These are phyloP conservation scores for Ceramica pisi DNA, from an alignment of 2,888 invertebrate genomes.

Conservation along the genomic window DNA sequence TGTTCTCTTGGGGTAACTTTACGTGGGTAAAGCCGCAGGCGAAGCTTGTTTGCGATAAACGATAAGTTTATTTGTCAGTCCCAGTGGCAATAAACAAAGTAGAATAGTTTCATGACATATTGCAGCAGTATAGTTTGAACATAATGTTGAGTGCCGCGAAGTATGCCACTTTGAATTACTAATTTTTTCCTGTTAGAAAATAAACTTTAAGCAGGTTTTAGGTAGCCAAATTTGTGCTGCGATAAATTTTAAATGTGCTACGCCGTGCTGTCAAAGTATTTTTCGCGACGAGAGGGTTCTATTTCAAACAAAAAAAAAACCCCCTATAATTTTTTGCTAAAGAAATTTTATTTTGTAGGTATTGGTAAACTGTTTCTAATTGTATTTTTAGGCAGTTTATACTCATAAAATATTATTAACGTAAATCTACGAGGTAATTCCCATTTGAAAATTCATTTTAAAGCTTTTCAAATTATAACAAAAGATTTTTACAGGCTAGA, in stretches of 20 bases:
- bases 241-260: constrained; percentile 20
- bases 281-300: not conserved
- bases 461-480: not conserved
- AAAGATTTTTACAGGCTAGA: not conserved
- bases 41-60: too few relatives aligned
- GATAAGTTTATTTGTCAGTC: not conserved
- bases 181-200: constrained; percentile 6
- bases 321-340: not conserved
- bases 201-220: constrained; percentile 22
- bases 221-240: not conserved
- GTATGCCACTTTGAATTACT: constrained; percentile 4
- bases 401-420: not conserved
- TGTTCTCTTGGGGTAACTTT: too few relatives aligned
- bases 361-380: not conserved
- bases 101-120: not conserved
- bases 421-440: not conserved
- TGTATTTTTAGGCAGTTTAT: too few relatives aligned
- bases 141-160: not conserved
- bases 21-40: too few relatives aligned
- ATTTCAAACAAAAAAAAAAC: constrained; percentile 5
- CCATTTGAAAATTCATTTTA: not conserved
- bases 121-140: constrained; percentile 6
- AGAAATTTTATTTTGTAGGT: not conserved
- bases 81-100: constrained; percentile 14
- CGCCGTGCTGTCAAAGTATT: not conserved